phyloP scores from a whole-genome alignment of 2,797 vertebrate genomes.

The Miichthys miiuy region DNA sequence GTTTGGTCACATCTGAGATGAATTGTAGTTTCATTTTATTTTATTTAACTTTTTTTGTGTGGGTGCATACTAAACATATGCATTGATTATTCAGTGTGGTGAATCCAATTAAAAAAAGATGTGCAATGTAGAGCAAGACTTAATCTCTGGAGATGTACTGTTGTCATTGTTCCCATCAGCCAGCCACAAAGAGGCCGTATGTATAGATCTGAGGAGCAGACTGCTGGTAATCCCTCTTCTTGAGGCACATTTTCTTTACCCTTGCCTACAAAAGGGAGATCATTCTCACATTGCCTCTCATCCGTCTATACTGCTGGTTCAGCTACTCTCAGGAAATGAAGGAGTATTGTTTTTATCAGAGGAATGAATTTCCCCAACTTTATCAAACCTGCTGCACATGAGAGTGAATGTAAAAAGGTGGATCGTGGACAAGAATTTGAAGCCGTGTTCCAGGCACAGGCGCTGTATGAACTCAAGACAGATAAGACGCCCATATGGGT shows the following conservation, averaged over 20 bases:
- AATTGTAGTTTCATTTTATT: not conserved
- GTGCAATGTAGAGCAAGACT: not conserved
- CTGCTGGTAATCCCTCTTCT: not conserved
- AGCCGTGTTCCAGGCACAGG: not conserved
- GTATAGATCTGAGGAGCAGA: not conserved
- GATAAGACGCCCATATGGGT: slow-evolving; percentile 34
- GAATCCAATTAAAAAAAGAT: not conserved
- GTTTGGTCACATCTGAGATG: not conserved
- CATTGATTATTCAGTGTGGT: not conserved
- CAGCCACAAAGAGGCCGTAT: not conserved
- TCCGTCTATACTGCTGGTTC: slow-evolving; percentile 1
- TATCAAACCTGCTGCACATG: slow-evolving; percentile 13
- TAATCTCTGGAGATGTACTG: not conserved
- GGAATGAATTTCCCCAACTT: slow-evolving; percentile 9
- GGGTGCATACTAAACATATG: too few species aligned
- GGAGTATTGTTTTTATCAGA: not conserved
- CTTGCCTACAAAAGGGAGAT: not conserved
- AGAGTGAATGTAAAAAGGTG: not conserved
- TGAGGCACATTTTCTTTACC: not conserved
- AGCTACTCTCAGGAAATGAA: slow-evolving; percentile 15
- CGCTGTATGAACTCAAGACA: not conserved
- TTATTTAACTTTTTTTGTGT: not conserved
- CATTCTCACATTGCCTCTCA: not conserved
- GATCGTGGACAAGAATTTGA: not conserved
- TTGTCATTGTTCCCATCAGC: not conserved